Base-by-base conservation (phyloP, 1,140 invertebrate genomes). In the Drosophila teissieri region DNA sequence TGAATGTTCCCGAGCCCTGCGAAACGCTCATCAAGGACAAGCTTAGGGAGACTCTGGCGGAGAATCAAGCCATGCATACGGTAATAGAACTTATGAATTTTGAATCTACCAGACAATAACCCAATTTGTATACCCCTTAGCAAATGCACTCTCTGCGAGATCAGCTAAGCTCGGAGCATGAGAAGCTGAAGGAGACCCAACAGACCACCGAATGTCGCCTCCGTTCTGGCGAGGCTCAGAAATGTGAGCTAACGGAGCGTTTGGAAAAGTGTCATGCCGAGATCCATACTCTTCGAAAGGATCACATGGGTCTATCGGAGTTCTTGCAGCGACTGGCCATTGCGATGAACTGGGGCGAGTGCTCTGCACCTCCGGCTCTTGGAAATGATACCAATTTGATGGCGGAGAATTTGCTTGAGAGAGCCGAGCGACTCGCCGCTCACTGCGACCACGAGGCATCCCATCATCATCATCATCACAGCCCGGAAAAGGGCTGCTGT, bases 341-440 rank as follows among this genome's bases (percentile, higher is more conserved):
- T 70, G 95, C 91, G 22, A 72, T 92, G 39, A 84, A 69, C 62
- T 92, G 90, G 80, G 81, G 90, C 17, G 91, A 92, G 45, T 92
- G 92, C 51, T 78, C 83, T 0, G 73, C 75, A 2, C 92, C 89
- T 4, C 92, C 92, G 0, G 80, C 96, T 0, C 94, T 95, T 78
- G 96, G 96, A 74, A 94, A 96, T 51, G 96, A 96, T 8, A 94
- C 96, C 15, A 96, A 96, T 89, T 93, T 97, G 27, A 95, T 96
- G 92, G 96, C 96, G 0, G 96, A 97, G 79, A 95, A 95, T 27
- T 93, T 97, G 31, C 92, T 97, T 27, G 94, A 96, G 55, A 93
- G 96, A 17, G 96, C 96, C 10, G 96, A 97, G 91, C 95, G 96
- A 81, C 92, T 97, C 15, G 94, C 90, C 0, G 78, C 95, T 5